phyloP scores from a whole-genome alignment of 2,113 vertebrate genomes.

The Muscicapa adusta region DNA sequence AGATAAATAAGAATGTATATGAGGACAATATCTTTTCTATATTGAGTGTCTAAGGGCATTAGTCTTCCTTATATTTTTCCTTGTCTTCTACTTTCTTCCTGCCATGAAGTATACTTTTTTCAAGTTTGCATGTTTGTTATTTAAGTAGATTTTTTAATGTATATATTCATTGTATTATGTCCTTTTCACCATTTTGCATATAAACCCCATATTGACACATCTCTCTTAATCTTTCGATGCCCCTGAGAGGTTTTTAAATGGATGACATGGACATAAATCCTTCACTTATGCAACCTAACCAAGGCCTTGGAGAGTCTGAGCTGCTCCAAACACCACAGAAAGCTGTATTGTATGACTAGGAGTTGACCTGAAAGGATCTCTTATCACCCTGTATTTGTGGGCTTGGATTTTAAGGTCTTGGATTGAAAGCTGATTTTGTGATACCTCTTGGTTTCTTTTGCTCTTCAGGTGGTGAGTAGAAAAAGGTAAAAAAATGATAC shows the following conservation, averaged over 20 bases:
- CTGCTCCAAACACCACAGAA: neutral
- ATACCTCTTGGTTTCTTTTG: neutral
- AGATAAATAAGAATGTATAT: slow-evolving; percentile 33
- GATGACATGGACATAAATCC: neutral
- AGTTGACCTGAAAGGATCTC: neutral
- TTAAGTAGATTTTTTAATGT: neutral
- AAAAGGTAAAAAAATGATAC: neutral
- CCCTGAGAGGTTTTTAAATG: neutral
- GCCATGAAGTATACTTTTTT: neutral
- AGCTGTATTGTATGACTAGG: neutral
- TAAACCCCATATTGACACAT: neutral
- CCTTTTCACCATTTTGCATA: neutral
- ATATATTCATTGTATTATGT: neutral
- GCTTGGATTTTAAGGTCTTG: neutral
- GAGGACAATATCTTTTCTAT: neutral
- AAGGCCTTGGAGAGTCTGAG: neutral
- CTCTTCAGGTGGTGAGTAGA: neutral
- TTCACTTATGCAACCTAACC: neutral
- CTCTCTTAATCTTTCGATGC: neutral
- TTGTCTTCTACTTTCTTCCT: neutral
- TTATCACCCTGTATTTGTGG: neutral
- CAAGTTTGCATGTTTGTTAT: neutral
- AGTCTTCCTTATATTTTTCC: neutral
- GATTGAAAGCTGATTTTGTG: neutral
- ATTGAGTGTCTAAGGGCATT: slow-evolving; percentile 1